Evolutionary conservation across 64 coral and sea anemone species (phyloP).

Genomic region (Hydrozoanthus tunicans): DNA sequence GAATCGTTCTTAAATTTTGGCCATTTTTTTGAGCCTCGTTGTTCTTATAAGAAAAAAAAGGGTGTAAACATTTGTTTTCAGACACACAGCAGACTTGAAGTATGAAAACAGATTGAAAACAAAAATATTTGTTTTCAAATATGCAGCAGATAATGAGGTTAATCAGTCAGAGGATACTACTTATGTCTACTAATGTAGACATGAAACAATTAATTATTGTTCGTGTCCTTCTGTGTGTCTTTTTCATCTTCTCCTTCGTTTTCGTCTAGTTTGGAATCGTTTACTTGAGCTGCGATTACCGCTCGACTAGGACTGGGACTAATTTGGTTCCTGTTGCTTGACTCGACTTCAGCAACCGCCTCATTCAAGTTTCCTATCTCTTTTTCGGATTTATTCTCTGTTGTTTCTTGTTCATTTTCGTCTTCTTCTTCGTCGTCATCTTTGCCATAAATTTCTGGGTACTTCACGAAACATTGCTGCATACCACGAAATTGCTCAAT

Average conservation of each 20-base stretch:
- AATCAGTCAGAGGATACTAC: too few species aligned
- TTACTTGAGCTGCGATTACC: slow-evolving; percentile 41
- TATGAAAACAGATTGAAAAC: too few species aligned
- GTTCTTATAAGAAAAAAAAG: too few species aligned
- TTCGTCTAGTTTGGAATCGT: neutral
- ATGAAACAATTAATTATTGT: neutral
- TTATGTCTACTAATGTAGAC: neutral
- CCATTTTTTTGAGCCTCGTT: too few species aligned
- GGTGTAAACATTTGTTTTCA: too few species aligned
- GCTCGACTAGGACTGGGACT: slow-evolving; percentile 47
- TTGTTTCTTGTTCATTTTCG: slow-evolving; percentile 47
- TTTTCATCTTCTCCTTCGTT: neutral
- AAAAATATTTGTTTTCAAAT: too few species aligned
- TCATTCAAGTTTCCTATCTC: neutral
- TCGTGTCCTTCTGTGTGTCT: neutral
- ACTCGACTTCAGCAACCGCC: neutral
- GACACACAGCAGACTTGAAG: too few species aligned
- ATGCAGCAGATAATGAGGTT: too few species aligned
- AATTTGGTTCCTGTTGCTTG: neutral
- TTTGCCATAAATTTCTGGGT: slow-evolving; percentile 96
- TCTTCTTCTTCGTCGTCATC: slow-evolving; percentile 76
- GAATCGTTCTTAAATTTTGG: too few species aligned
- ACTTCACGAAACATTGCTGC: slow-evolving; percentile 95
- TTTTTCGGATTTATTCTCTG: slow-evolving; percentile 24
- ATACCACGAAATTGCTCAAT: slow-evolving; percentile 95